Conservation (phyloP, 2,888 invertebrate genomes). For the Drosophila recens region DNA sequence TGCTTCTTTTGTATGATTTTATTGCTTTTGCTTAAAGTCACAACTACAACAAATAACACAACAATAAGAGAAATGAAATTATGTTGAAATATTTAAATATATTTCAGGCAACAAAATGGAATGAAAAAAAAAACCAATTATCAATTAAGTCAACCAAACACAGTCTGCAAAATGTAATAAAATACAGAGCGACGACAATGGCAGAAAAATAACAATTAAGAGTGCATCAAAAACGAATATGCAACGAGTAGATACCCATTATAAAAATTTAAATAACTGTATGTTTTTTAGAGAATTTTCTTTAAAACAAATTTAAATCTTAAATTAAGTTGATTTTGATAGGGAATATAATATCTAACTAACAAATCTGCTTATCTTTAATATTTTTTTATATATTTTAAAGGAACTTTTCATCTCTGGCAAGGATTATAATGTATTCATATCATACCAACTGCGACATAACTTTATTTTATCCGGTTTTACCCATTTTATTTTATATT, state of each 20-base stretch:
- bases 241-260: constrained; percentile 10
- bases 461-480: constrained; percentile 5
- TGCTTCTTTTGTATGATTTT: constrained; percentile 46
- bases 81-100: constrained; percentile 78
- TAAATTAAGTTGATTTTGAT: background rate
- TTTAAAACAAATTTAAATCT: too few species aligned
- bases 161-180: constrained; percentile 65
- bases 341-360: background rate
- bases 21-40: constrained; percentile 53
- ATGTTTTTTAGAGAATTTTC: too few species aligned
- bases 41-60: constrained; percentile 33
- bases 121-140: constrained; percentile 63
- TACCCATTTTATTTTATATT: background rate
- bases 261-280: background rate
- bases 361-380: background rate
- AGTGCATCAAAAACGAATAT: background rate
- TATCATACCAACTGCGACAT: background rate
- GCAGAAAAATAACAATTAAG: constrained; percentile 50
- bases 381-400: background rate
- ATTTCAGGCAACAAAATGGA: constrained; percentile 38
- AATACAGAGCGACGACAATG: constrained; percentile 60
- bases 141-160: constrained; percentile 82
- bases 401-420: background rate
- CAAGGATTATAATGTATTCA: constrained; percentile 1
- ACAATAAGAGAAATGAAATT: constrained; percentile 66